A percentile compares a stretch with the other conserved stretches of the same genome.
Evolutionary conservation across 37 sponge, comb jelly and placozoan species (phyloP).

Genomic region (Ephydatia muelleri): DNA sequence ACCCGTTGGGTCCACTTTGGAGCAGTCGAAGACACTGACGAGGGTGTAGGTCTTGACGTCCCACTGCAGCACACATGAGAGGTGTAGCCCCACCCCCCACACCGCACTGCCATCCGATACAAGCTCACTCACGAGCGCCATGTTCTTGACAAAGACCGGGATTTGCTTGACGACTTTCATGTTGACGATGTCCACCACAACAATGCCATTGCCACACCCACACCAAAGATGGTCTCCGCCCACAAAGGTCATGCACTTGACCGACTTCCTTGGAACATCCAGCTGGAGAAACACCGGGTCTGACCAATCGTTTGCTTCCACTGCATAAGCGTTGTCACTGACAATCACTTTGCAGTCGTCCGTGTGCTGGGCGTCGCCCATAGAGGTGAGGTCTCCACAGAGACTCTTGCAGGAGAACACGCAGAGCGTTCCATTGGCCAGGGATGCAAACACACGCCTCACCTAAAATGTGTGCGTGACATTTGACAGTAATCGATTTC

Average conservation of each 20-base stretch:
- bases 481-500: too few species aligned
- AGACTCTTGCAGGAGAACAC: constrained; percentile 42
- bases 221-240: constrained; percentile 26
- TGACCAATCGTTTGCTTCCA: constrained; percentile 48
- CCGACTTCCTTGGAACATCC: constrained; percentile 9
- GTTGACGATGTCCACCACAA: constrained; percentile 31
- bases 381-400: neutral
- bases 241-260: constrained; percentile 40
- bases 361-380: constrained; percentile 23
- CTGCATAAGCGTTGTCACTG: constrained; percentile 1
- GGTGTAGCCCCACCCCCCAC: constrained; percentile 51
- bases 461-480: constrained; percentile 26
- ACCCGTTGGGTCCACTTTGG: constrained; percentile 39
- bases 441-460: constrained; percentile 49
- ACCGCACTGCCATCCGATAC: constrained; percentile 39
- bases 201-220: constrained; percentile 33
- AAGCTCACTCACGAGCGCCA: constrained; percentile 35
- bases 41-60: constrained; percentile 36
- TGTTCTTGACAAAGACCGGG: constrained; percentile 19
- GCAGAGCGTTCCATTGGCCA: constrained; percentile 39
- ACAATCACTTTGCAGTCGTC: neutral
- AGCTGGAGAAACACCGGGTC: constrained; percentile 34
- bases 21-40: constrained; percentile 36
- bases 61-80: constrained; percentile 49
- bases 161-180: constrained; percentile 18